Percentiles rank a stretch among this genome's conserved stretches.
These are phyloP conservation scores for Eretmochelys imbricata DNA, from an alignment of 2,113 vertebrate species.

Conservation along the genomic window DNA sequence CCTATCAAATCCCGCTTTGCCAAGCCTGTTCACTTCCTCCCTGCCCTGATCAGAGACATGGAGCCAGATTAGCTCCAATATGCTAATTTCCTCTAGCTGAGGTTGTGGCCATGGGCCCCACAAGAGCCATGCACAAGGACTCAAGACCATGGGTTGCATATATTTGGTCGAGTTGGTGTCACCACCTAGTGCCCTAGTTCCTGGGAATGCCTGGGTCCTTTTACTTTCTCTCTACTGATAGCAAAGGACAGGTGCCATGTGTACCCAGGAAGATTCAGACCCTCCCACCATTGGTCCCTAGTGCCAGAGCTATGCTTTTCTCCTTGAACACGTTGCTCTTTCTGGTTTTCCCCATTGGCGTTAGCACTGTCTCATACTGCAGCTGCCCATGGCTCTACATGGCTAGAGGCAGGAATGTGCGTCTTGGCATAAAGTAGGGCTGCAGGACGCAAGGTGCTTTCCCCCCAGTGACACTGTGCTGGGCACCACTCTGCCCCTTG, in stretches of 20 bases:
- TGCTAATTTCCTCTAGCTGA: too few relatives aligned
- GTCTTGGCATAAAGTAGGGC: not conserved
- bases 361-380: not conserved
- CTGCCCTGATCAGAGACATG: too few relatives aligned
- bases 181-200: not conserved
- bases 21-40: too few relatives aligned
- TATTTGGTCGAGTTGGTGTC: not conserved
- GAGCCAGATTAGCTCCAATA: too few relatives aligned
- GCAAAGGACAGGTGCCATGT: not conserved
- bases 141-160: not conserved
- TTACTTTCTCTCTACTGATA: not conserved
- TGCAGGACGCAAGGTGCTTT: not conserved
- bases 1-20: too few relatives aligned
- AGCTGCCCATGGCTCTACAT: not conserved
- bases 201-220: not conserved
- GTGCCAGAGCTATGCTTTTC: not conserved
- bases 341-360: not conserved
- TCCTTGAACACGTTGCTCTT: not conserved
- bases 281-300: not conserved
- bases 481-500: not conserved
- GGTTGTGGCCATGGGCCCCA: not conserved
- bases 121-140: not conserved
- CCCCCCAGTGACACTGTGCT: not conserved
- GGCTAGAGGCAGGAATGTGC: not conserved
- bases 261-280: not conserved